Conservation (phyloP, 2,113 vertebrate genomes). For the Gambusia holbrooki region DNA sequence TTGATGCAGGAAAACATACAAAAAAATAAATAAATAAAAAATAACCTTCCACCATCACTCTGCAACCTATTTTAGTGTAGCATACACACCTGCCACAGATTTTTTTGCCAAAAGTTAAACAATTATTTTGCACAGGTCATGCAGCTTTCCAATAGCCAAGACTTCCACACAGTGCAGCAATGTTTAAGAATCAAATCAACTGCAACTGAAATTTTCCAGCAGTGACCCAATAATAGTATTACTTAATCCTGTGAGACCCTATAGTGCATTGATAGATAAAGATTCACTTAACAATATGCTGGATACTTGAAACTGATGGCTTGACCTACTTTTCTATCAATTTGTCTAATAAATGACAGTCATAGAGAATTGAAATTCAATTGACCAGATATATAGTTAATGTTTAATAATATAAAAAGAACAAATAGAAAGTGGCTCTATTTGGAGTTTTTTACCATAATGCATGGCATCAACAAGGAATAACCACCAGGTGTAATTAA, state of each 20-base stretch:
- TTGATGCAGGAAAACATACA: too few species aligned
- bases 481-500: not conserved
- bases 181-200: too few species aligned
- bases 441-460: not conserved
- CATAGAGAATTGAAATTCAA: not conserved
- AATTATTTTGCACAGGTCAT: too few species aligned
- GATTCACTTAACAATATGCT: not conserved
- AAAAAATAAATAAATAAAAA: too few species aligned
- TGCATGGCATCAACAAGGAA: not conserved
- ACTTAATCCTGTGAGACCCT: not conserved
- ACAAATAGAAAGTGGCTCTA: conserved; percentile 8
- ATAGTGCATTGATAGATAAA: not conserved
- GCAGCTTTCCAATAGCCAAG: too few species aligned
- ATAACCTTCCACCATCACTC: too few species aligned
- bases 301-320: not conserved
- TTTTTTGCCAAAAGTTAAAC: too few species aligned
- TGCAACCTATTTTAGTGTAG: too few species aligned
- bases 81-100: too few species aligned
- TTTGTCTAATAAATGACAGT: not conserved
- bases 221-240: too few species aligned
- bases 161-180: too few species aligned
- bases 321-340: not conserved
- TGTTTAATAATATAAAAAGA: conserved; percentile 14
- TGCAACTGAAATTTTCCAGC: too few species aligned
- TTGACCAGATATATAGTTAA: not conserved